Evolutionary conservation across 2,113 vertebrate species (phyloP).

Genomic region (Motacilla alba): DNA sequence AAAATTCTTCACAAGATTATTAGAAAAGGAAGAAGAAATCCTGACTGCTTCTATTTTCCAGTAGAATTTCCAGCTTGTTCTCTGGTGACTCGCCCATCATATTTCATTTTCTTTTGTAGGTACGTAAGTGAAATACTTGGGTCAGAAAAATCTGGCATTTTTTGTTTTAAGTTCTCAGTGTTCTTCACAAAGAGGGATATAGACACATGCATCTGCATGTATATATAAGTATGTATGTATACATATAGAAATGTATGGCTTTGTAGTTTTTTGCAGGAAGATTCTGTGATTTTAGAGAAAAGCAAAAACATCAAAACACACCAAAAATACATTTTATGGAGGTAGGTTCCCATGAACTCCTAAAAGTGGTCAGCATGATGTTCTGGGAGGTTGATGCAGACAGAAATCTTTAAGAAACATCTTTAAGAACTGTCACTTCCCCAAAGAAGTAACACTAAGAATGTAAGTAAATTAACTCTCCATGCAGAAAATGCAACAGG

Average conservation of each 20-base stretch:
- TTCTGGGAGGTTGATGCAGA: background rate
- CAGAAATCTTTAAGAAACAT: background rate
- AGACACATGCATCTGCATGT: rapidly evolving
- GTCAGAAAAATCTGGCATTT: background rate
- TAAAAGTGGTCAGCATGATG: background rate
- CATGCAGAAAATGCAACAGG: background rate
- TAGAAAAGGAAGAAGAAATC: background rate
- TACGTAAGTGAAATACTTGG: background rate
- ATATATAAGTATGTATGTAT: background rate
- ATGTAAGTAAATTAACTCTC: background rate
- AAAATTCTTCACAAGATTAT: background rate
- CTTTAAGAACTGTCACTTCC: background rate
- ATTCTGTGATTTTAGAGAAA: background rate
- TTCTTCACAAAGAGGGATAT: background rate
- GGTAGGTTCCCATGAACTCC: background rate
- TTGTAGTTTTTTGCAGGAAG: background rate
- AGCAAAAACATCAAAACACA: background rate
- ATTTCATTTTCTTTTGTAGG: background rate
- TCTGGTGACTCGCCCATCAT: background rate
- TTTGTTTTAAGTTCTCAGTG: background rate
- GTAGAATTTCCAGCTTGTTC: background rate
- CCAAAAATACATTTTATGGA: background rate
- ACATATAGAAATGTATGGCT: background rate
- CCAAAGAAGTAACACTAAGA: background rate
- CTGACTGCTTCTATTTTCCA: background rate